Evolutionary conservation across 2,113 vertebrate species (phyloP), one percentile per base, ranked within the genome.

Genomic region (Tringa solitaria): DNA sequence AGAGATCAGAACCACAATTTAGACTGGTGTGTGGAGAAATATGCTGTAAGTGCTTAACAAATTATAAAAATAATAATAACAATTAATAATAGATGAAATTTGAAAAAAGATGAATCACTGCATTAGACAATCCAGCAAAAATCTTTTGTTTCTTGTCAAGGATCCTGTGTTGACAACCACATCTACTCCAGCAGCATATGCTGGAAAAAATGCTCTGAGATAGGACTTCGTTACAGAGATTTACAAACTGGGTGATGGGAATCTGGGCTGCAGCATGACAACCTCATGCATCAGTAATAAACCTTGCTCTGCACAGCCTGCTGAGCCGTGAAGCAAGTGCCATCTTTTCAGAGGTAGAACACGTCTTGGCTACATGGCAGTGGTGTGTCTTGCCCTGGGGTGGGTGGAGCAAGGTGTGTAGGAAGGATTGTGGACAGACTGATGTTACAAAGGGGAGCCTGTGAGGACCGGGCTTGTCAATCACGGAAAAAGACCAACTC

Each of bases 11-110:
- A 45, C 28, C 35, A 43, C 86, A 89, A 87, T 86, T 89, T 74
- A 95, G 46, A 63, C 32, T 23, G 48, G 28, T 74, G 26, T 45
- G 16, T 51, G 23, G 61, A 94, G 79, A 89, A 92, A 89, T 93
- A 89, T n/a, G 51, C 35, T 89, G 6, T 33, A 69, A 89, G 60
- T 84, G 73, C 69, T 96, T 91, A 91, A 93, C 51, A 95, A 95
- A 95, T 91, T 92, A 51, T 87, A 76, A 88, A 93, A 78, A 89
- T 35, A 94, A 83, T 75, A 90, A 67, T 53, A 95, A 90, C 53
- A 80, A 89, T 95, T 94, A 94, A 92, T 95, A 95, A 95, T 84
- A 68, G 64, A 89, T 72, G 87, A 89, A 94, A 57, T 5, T 7
- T 68, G 60, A 35, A 48, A 51, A 73, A 68, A 48, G 68, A 92